These are phyloP conservation scores for Catocala fraxini DNA, from an alignment of 2,888 invertebrate genomes.

Conservation along the genomic window DNA sequence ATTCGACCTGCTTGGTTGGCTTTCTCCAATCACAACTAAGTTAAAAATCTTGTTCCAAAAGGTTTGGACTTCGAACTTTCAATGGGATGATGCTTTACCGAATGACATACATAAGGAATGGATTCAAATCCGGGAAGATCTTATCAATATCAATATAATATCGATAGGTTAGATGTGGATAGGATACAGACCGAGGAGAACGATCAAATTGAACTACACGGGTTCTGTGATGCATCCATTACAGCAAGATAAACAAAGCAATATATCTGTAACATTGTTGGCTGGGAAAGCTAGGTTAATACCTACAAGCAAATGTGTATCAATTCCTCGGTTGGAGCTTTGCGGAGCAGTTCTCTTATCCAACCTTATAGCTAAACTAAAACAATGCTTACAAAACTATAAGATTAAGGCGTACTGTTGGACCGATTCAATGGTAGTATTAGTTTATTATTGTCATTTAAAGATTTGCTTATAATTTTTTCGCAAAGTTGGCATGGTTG, in stretches of 20 bases:
- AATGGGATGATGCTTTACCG: background rate
- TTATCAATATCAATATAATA: slow-evolving; percentile 14
- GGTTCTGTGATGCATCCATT: slow-evolving; percentile 2
- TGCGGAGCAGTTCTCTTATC: slow-evolving; percentile 1
- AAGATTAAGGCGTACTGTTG: background rate
- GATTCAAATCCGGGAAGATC: slow-evolving; percentile 17
- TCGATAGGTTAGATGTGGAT: too few species aligned
- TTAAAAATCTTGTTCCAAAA: slow-evolving; percentile 33
- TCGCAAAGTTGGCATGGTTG: too few species aligned
- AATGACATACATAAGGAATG: too few species aligned
- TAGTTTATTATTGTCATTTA: too few species aligned
- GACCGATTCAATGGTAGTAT: slow-evolving; percentile 3
- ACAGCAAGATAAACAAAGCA: background rate
- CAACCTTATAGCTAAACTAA: background rate
- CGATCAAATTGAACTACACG: slow-evolving; percentile 2
- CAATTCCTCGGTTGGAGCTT: background rate
- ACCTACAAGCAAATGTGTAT: background rate
- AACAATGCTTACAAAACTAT: background rate
- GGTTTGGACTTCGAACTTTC: slow-evolving; percentile 12
- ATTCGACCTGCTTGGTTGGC: slow-evolving; percentile 35
- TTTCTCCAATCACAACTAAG: slow-evolving; percentile 25
- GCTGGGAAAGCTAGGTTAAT: background rate
- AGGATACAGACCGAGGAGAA: slow-evolving; percentile 2
- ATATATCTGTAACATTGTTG: background rate
- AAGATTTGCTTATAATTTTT: too few species aligned